phyloP scores from a whole-genome alignment of 2,113 vertebrate genomes.

The Larimichthys crocea region DNA sequence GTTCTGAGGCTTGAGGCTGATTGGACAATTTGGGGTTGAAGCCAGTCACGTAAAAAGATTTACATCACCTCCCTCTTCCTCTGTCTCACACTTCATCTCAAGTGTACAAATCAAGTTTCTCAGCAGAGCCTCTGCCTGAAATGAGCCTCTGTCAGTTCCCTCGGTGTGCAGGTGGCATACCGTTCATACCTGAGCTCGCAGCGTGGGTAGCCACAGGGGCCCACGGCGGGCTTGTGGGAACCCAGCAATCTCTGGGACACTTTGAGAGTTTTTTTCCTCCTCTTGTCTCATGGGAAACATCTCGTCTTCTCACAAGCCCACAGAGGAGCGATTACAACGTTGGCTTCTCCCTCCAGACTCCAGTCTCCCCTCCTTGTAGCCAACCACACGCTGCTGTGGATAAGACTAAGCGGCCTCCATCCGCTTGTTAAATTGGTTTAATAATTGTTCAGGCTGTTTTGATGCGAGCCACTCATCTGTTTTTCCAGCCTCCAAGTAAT shows the following conservation, averaged over 20 bases:
- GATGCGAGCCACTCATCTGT: slow-evolving; percentile 52
- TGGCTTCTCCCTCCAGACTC: slow-evolving; percentile 50
- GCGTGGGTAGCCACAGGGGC: slow-evolving; percentile 54
- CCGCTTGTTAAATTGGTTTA: slow-evolving; percentile 69
- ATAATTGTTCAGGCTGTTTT: slow-evolving; percentile 63
- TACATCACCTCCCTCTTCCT: not conserved
- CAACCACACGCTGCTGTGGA: slow-evolving; percentile 53
- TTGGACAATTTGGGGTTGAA: slow-evolving; percentile 34
- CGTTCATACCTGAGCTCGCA: slow-evolving; percentile 62
- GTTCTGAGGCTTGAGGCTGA: slow-evolving; percentile 4
- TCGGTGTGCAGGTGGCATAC: slow-evolving; percentile 70
- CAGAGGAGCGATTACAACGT: slow-evolving; percentile 48
- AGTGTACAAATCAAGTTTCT: slow-evolving; percentile 56
- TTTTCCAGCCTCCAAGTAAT: slow-evolving; percentile 66
- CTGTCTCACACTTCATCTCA: slow-evolving; percentile 30
- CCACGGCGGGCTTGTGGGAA: slow-evolving; percentile 60
- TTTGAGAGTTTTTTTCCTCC: slow-evolving; percentile 22
- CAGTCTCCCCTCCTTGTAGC: slow-evolving; percentile 27
- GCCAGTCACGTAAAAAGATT: slow-evolving; percentile 47
- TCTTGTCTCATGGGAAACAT: slow-evolving; percentile 58
- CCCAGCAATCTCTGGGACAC: slow-evolving; percentile 30
- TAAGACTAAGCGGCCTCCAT: slow-evolving; percentile 44
- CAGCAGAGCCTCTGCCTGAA: slow-evolving; percentile 25
- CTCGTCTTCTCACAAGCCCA: slow-evolving; percentile 37
- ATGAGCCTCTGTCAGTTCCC: slow-evolving; percentile 34